phyloP scores from a whole-genome alignment of 1,140 invertebrate species.

The Psilanteris sp. region DNA sequence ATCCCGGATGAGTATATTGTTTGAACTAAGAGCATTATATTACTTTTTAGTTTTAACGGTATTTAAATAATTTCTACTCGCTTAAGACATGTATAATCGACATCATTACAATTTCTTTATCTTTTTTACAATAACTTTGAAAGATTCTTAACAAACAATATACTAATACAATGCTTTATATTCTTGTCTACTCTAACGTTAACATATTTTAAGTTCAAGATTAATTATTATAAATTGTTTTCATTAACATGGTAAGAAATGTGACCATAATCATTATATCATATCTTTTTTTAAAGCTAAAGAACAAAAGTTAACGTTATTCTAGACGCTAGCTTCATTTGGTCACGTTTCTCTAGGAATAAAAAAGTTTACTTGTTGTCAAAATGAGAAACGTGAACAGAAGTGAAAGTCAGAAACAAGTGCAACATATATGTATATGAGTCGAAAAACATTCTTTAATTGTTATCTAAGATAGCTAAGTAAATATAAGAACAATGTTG shows the following conservation, averaged over 20 bases:
- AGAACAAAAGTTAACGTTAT: constrained; percentile 42
- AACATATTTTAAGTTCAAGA: constrained; percentile 32
- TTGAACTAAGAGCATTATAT: constrained; percentile 28
- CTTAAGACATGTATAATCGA: too few relatives aligned
- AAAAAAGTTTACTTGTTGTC: constrained; percentile 28
- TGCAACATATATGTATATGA: constrained; percentile 50
- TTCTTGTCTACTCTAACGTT: constrained; percentile 55
- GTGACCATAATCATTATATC: too few relatives aligned
- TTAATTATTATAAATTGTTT: too few relatives aligned
- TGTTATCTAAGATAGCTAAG: constrained; percentile 52
- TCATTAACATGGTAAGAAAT: too few relatives aligned
- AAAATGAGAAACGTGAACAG: constrained; percentile 48
- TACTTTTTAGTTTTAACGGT: too few relatives aligned
- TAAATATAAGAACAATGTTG: constrained; percentile 31
- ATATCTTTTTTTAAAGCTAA: constrained; percentile 17
- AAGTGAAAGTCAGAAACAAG: constrained; percentile 62
- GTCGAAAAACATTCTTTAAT: constrained; percentile 38
- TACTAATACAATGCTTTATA: constrained; percentile 35
- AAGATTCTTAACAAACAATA: constrained; percentile 26
- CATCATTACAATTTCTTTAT: too few relatives aligned
- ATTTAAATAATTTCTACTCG: too few relatives aligned
- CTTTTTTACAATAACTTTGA: too few relatives aligned
- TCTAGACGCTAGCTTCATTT: constrained; percentile 50
- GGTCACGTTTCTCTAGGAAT: constrained; percentile 41
- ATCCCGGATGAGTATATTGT: constrained; percentile 46